Evolutionary conservation across 1,140 invertebrate genomes (phyloP).

Genomic region (Zaprionus vittiger): DNA sequence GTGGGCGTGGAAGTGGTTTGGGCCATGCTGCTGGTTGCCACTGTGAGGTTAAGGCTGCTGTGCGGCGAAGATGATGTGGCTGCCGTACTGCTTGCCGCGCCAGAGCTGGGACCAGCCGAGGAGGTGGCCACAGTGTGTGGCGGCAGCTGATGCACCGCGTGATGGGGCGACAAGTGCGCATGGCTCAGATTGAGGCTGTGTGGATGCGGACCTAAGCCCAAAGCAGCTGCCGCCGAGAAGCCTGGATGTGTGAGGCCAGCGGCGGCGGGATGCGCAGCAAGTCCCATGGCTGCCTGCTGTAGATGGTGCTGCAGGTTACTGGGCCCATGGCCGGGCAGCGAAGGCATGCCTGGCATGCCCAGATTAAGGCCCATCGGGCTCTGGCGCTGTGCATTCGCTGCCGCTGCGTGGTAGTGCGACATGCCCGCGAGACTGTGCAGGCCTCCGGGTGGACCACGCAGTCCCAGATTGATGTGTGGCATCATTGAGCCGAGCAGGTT

Average conservation of each 20-base stretch:
- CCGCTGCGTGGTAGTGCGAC: slow-evolving; percentile 79
- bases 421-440: slow-evolving; percentile 71
- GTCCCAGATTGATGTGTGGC: slow-evolving; percentile 72
- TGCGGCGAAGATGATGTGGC: slow-evolving; percentile 70
- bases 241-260: slow-evolving; percentile 73
- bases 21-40: slow-evolving; percentile 54
- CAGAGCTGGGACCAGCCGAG: slow-evolving; percentile 60
- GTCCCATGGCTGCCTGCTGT: slow-evolving; percentile 71
- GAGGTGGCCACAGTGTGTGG: slow-evolving; percentile 59
- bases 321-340: slow-evolving; percentile 67
- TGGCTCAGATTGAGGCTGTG: slow-evolving; percentile 79
- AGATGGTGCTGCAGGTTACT: slow-evolving; percentile 78
- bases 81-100: slow-evolving; percentile 41
- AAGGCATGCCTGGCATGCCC: slow-evolving; percentile 67
- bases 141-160: slow-evolving; percentile 72
- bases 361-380: slow-evolving; percentile 80
- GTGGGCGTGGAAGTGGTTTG: slow-evolving; percentile 69
- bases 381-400: slow-evolving; percentile 74
- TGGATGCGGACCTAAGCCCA: slow-evolving; percentile 73
- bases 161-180: slow-evolving; percentile 82
- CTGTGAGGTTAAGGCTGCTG: slow-evolving; percentile 68
- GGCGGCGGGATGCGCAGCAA: slow-evolving; percentile 63
- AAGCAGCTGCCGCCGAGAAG: slow-evolving; percentile 69
- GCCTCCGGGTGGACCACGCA: slow-evolving; percentile 67
- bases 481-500: slow-evolving; percentile 80